These are phyloP conservation scores for Atta cephalotes DNA, from an alignment of 1,140 invertebrate genomes.

Conservation along the genomic window DNA sequence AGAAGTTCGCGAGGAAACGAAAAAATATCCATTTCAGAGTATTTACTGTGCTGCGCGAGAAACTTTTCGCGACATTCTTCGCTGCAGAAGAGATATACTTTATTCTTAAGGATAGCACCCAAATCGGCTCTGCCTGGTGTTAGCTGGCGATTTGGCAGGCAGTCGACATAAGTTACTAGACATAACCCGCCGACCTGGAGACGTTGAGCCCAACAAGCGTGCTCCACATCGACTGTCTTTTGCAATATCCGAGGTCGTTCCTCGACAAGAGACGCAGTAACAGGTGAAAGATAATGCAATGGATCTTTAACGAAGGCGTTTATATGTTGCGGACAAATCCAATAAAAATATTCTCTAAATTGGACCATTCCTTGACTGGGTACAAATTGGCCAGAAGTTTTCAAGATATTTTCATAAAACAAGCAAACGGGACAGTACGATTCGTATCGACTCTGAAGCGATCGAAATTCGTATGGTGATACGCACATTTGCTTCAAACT, in stretches of 20 bases:
- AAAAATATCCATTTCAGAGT: slow-evolving; percentile 83
- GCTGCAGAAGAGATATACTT: slow-evolving; percentile 87
- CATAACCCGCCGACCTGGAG: slow-evolving; percentile 87
- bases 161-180: slow-evolving; percentile 87
- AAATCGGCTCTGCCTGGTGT: slow-evolving; percentile 82
- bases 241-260: slow-evolving; percentile 84
- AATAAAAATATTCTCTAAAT: slow-evolving; percentile 86
- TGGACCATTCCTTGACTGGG: slow-evolving; percentile 87
- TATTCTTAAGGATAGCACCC: slow-evolving; percentile 83
- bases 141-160: slow-evolving; percentile 83
- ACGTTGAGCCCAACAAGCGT: slow-evolving; percentile 72
- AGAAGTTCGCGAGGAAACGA: slow-evolving; percentile 82
- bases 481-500: slow-evolving; percentile 82
- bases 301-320: slow-evolving; percentile 84
- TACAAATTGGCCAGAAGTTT: slow-evolving; percentile 81
- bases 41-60: slow-evolving; percentile 83
- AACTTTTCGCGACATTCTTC: slow-evolving; percentile 85
- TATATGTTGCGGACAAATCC: slow-evolving; percentile 87
- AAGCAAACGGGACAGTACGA: slow-evolving; percentile 87
- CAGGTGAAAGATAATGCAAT: slow-evolving; percentile 77
- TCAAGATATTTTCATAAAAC: slow-evolving; percentile 80
- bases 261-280: slow-evolving; percentile 83
- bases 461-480: slow-evolving; percentile 86
- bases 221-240: slow-evolving; percentile 77
- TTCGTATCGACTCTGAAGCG: slow-evolving; percentile 85